Evolutionary conservation across 2,113 vertebrate genomes (phyloP), one percentile per base, ranked within the genome.

Genomic region (Tetrax tetrax): DNA sequence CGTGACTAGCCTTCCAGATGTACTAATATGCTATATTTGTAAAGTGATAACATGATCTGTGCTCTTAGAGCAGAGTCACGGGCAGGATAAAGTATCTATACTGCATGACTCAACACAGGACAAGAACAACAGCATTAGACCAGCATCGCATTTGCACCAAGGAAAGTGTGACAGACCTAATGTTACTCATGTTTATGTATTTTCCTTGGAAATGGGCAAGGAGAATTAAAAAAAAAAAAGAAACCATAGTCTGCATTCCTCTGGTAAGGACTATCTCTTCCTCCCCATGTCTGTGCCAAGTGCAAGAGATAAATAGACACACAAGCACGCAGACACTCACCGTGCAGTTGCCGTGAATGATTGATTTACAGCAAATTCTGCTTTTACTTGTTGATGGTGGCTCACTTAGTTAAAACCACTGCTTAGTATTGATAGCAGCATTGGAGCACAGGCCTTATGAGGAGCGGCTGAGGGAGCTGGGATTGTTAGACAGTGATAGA

Each of bases 11-110:
- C 74, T 87, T 97, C 95, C 97, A 97, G 65, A 97, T 98, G 94
- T 51, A 97, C 97, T 98, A 97, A 98, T 96, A 37, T 95, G 97
- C 98, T 98, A 98, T 98, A 98, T 98, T 98, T 98, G 97, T 98
- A 98, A 96, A 82, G 78, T 94, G 98, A 97, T 97, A 98, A 98
- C 87, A 98, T 98, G 98, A 98, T 97, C 97, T 97, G 83, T 60
- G 66, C 88, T 87, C 80, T 78, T 72, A 94, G 54, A 94, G 92
- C 94, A 94, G 83, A 87, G 92, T 94, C 96, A 96, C 23, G 4
- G 86, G 96, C 93, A 93, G 96, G 96, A 97, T 97, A 96, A 92
- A 95, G 92, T 98, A 96, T 98, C 97, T 96, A 86, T 71, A 88
- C 96, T 82, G 60, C 79, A 95, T 97, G 97, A 98, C 93, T 98